Evolutionary conservation across 2,113 vertebrate species (phyloP).

Genomic region (Hippocampus barbouri): DNA sequence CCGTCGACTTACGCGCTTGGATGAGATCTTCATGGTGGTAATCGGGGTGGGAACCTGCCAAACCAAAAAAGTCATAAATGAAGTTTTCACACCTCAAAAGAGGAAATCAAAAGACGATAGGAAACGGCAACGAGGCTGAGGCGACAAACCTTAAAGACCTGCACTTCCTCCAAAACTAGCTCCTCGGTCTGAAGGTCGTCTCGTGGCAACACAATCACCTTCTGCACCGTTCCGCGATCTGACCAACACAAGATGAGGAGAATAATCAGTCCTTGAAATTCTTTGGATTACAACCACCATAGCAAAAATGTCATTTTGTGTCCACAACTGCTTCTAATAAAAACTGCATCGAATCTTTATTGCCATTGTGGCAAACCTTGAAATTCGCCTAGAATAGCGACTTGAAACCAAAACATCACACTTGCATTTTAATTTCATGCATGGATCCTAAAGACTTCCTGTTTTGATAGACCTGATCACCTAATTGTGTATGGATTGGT

Average conservation of each 20-base stretch:
- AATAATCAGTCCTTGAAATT: not conserved
- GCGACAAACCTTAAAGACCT: constrained; percentile 87
- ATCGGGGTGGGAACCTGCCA: constrained; percentile 85
- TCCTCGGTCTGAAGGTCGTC: constrained; percentile 95
- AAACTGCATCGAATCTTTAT: no score
- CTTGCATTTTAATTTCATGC: no score
- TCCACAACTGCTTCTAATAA: no score
- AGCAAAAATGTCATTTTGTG: no score
- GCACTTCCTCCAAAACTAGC: constrained; percentile 94
- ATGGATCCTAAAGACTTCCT: no score
- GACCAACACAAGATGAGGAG: constrained; percentile 19
- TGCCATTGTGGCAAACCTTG: no score
- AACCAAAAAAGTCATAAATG: not conserved
- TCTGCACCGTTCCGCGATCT: constrained; percentile 95
- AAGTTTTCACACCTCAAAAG: not conserved
- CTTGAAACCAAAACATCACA: no score
- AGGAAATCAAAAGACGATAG: not conserved
- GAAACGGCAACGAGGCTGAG: not conserved
- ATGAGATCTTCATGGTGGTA: constrained; percentile 96
- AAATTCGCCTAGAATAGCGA: no score
- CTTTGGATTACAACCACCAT: no score
- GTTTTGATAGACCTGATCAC: no score
- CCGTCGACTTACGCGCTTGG: constrained; percentile 82
- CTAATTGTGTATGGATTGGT: no score
- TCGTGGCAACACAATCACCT: constrained; percentile 94